Conservation (phyloP, 1,140 invertebrate genomes). For the Macrostomum lignano region DNA sequence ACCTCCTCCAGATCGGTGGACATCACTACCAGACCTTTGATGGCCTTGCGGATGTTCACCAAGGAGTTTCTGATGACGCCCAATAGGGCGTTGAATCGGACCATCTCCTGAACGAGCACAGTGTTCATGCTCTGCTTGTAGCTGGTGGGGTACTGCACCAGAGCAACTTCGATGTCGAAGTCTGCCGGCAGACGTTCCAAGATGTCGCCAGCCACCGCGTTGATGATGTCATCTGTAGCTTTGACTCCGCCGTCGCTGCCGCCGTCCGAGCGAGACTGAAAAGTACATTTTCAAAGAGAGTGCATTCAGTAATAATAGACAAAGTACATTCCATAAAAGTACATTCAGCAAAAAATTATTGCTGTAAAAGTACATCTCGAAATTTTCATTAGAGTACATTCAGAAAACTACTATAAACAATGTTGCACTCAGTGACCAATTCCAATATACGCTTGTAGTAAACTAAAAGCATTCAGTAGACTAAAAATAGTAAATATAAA, state of each 20-base stretch:
- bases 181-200: conserved; percentile 38
- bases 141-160: conserved; percentile 41
- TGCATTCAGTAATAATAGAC: too few relatives aligned
- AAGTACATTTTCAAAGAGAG: too few relatives aligned
- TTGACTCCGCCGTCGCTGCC: conserved; percentile 30
- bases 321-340: too few relatives aligned
- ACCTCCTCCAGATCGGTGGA: conserved; percentile 59
- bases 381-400: too few relatives aligned
- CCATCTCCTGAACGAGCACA: conserved; percentile 69
- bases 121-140: conserved; percentile 67
- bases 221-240: conserved; percentile 37
- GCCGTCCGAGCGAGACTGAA: conserved; percentile 20
- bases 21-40: conserved; percentile 54
- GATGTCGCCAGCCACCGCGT: conserved; percentile 37
- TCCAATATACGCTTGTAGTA: too few relatives aligned
- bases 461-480: too few relatives aligned
- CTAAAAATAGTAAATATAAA: too few relatives aligned
- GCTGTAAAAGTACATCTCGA: too few relatives aligned
- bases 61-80: conserved; percentile 40
- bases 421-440: too few relatives aligned
- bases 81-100: conserved; percentile 49
- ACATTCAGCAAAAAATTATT: too few relatives aligned
- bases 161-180: conserved; percentile 36
- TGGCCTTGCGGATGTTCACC: conserved; percentile 43
- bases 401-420: too few relatives aligned